Conservation (phyloP, 2,888 invertebrate genomes). For the Hedya salicella region DNA sequence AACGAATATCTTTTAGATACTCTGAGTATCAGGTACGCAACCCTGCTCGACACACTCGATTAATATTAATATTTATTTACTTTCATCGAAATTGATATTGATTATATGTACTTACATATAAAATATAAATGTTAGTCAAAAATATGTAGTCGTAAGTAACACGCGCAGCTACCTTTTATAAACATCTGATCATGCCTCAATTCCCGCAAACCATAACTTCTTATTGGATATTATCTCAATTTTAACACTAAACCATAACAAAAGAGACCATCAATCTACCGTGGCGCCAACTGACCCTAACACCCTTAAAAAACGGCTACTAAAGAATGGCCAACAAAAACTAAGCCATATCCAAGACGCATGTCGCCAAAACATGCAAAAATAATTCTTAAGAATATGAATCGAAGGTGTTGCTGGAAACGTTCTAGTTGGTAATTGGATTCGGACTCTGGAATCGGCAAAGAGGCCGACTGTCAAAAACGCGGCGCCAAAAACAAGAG, state of each 20-base stretch:
- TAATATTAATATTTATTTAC: no score
- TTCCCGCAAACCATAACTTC: constrained; percentile 47
- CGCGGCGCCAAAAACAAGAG: constrained; percentile 74
- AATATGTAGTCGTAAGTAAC: no score
- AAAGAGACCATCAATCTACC: constrained; percentile 76
- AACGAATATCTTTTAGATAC: no score
- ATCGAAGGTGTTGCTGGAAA: constrained; percentile 49
- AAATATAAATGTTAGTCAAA: no score
- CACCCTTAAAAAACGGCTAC: constrained; percentile 74
- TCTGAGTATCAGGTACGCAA: no score
- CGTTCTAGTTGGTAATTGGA: constrained; percentile 75
- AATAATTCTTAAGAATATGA: constrained; percentile 50
- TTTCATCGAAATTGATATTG: no score
- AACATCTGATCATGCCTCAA: constrained; percentile 11
- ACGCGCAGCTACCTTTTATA: background rate
- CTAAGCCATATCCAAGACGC: constrained; percentile 55
- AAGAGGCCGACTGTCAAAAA: constrained; percentile 82
- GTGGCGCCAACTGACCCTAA: constrained; percentile 77
- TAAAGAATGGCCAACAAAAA: constrained; percentile 77
- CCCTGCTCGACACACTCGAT: no score
- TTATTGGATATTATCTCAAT: constrained; percentile 59
- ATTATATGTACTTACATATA: no score
- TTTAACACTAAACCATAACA: constrained; percentile 46
- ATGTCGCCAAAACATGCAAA: constrained; percentile 45
- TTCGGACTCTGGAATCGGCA: constrained; percentile 80